Conservation (phyloP, 1,140 invertebrate genomes). For the Drosophila tropicalis region DNA sequence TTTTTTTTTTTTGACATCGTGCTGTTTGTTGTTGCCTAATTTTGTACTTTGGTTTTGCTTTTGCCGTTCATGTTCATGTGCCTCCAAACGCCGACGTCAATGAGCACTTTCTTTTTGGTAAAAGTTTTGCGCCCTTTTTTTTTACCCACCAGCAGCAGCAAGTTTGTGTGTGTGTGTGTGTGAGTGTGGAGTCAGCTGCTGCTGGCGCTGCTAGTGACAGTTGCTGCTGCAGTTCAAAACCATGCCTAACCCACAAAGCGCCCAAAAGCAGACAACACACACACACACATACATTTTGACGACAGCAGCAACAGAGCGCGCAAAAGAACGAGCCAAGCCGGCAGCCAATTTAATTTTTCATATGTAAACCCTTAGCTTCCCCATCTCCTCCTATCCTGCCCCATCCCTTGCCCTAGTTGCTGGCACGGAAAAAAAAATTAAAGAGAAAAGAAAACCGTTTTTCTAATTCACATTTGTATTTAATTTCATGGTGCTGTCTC, state of each 20-base stretch:
- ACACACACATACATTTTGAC: neutral
- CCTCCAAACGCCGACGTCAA: neutral
- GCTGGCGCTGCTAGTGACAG: conserved; percentile 42
- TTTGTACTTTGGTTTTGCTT: conserved; percentile 13
- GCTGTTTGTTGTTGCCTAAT: neutral
- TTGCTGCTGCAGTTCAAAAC: conserved; percentile 24
- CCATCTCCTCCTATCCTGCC: neutral
- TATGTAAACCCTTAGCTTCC: conserved; percentile 44
- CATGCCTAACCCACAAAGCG: conserved; percentile 22
- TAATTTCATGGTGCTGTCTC: conserved; percentile 62
- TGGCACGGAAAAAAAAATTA: conserved; percentile 1
- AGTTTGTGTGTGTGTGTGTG: too few relatives aligned
- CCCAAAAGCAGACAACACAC: conserved; percentile 23
- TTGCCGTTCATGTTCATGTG: conserved; percentile 1
- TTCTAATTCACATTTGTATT: conserved; percentile 80
- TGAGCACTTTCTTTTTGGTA: conserved; percentile 48
- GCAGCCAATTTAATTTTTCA: conserved; percentile 68
- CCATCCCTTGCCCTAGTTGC: neutral
- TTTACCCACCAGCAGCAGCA: too few relatives aligned
- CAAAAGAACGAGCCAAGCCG: conserved; percentile 16
- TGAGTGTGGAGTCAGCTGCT: conserved; percentile 31
- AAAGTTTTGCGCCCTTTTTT: conserved; percentile 52
- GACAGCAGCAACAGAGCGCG: neutral
- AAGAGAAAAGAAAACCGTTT: conserved; percentile 52
- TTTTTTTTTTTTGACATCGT: neutral